These are phyloP conservation scores for Drosophila tripunctata DNA, from an alignment of 2,888 invertebrate genomes.

Conservation along the genomic window DNA sequence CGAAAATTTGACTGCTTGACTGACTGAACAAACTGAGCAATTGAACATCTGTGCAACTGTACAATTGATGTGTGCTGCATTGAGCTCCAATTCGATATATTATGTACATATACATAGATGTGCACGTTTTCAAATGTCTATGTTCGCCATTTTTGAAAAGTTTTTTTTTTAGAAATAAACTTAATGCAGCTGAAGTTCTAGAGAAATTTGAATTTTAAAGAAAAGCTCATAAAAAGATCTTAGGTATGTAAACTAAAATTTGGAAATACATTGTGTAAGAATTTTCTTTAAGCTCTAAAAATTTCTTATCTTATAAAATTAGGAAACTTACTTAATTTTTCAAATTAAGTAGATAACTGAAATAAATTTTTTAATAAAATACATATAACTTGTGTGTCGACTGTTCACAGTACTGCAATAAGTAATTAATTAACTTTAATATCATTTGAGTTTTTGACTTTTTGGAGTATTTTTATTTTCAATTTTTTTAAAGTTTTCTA, in stretches of 20 bases:
- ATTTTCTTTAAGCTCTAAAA: neutral
- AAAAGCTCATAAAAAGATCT: slow-evolving; percentile 14
- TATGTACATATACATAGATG: slow-evolving; percentile 7
- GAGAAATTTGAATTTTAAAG: neutral
- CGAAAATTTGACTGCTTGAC: slow-evolving; percentile 20
- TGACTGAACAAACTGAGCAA: slow-evolving; percentile 14
- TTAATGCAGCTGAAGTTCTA: neutral
- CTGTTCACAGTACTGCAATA: too few relatives aligned
- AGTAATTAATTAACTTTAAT: too few relatives aligned
- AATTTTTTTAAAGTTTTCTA: too few relatives aligned
- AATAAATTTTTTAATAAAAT: too few relatives aligned
- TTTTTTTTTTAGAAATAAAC: neutral
- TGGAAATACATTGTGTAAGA: too few relatives aligned
- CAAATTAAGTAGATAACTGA: too few relatives aligned
- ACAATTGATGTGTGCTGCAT: slow-evolving; percentile 21
- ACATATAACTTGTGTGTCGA: too few relatives aligned
- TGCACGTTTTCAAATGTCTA: slow-evolving; percentile 33
- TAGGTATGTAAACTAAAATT: too few relatives aligned
- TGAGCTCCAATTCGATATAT: slow-evolving; percentile 43
- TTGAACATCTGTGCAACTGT: slow-evolving; percentile 18
- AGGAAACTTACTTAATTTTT: too few relatives aligned
- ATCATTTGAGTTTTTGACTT: too few relatives aligned
- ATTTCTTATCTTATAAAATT: too few relatives aligned
- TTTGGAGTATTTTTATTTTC: too few relatives aligned
- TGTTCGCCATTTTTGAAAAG: neutral